Base-by-base conservation (phyloP, 1,140 invertebrate species). In the Limonius californicus region DNA sequence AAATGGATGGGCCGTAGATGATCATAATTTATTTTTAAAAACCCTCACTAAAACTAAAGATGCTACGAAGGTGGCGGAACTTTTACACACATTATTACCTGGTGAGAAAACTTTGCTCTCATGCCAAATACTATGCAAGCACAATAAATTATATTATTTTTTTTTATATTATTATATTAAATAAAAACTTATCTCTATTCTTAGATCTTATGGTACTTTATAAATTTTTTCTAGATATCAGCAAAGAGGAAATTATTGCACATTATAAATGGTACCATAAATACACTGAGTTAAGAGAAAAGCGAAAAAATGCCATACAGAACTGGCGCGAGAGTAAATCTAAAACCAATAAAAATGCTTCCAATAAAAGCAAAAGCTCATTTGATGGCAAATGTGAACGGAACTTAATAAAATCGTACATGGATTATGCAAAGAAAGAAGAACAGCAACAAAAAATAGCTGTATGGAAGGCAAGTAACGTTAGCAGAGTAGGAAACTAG, bases 1-100 rank as follows among this genome's bases (percentile, higher is more conserved):
- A 59, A 79, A 79, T 14, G 79, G 80, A 21, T 83, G 81, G 81
- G 70, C 76, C 32, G 74, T 74, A 67, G 80, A 81, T 57, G 76
- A 81, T 64, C 79, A 82, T 60, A 76, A 76, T 39, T 64, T 79
- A 54, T 83, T 82, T 69, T 62, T 78, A 23, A 76, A 76, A 68
- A 69, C 73, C 27, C 78, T 77, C 72, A 70, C 70, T 53, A 81
- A 78, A 70, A 69, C 77, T 66, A 77, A 76, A 67, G 54, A 68
- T 45, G 14, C 57, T 12, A 53, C 72, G 8, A 62, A 72, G 54
- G 15, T 72, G 7, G 23, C 65, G 2, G 32, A 66, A 43, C 21
- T 62, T 35, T 32, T 75, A 63, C 68, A 73, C 66, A 64, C 58
- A 20, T 43, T 64, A 21, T 68, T 76, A 47, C 68, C 72, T 23